phyloP scores from a whole-genome alignment of 2,797 vertebrate genomes.

The Lophura swinhoii region DNA sequence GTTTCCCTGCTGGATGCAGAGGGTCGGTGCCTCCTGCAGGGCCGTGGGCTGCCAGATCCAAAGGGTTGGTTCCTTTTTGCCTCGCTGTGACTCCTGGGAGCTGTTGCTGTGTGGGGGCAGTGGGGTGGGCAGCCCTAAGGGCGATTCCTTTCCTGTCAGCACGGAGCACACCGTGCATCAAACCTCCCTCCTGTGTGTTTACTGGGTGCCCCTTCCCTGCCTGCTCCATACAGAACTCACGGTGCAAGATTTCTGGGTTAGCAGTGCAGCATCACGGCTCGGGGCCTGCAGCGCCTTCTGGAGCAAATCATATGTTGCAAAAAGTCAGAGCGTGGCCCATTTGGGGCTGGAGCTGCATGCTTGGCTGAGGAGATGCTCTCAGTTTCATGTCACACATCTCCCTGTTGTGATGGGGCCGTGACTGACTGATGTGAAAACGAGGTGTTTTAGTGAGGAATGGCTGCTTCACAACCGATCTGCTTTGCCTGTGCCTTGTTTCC shows the following conservation, averaged over 20 bases:
- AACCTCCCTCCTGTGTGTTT: background rate
- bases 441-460: fast-evolving
- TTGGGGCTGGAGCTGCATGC: background rate
- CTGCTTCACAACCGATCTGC: background rate
- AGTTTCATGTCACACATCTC: background rate
- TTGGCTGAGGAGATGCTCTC: background rate
- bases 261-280: background rate
- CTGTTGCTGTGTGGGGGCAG: background rate
- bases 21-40: background rate
- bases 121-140: background rate
- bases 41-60: background rate
- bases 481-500: background rate
- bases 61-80: background rate
- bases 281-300: background rate
- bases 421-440: background rate
- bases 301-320: background rate
- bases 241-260: background rate
- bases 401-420: background rate
- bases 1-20: background rate
- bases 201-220: background rate
- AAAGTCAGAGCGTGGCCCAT: background rate
- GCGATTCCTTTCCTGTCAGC: background rate
- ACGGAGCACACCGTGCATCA: background rate
- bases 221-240: background rate
- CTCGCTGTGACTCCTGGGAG: background rate